phyloP scores from a whole-genome alignment of 2,888 invertebrate species.

The Lottia gigantea region DNA sequence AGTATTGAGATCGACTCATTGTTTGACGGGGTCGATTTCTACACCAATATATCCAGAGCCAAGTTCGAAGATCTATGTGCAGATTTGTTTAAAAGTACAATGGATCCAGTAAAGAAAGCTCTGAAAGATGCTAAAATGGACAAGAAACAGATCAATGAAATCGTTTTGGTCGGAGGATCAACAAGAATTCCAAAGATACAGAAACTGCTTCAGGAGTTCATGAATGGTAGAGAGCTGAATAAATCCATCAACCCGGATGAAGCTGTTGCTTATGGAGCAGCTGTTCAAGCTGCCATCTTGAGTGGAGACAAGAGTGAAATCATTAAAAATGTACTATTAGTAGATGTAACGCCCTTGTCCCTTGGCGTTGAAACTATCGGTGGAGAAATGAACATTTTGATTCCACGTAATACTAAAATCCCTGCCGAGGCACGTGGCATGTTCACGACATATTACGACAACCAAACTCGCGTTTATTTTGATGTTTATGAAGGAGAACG shows the following conservation, averaged over 20 bases:
- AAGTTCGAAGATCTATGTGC: conserved; percentile 95
- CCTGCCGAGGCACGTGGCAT: conserved; percentile 25
- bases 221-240: conserved; percentile 85
- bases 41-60: conserved; percentile 90
- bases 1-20: conserved; percentile 91
- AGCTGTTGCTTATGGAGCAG: too few species aligned
- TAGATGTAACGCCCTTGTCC: conserved; percentile 28
- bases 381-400: conserved; percentile 30
- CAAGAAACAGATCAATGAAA: conserved; percentile 75
- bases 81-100: conserved; percentile 91
- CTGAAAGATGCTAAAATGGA: conserved; percentile 95
- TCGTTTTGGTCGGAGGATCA: conserved; percentile 84
- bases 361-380: conserved; percentile 30
- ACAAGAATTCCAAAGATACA: conserved; percentile 97
- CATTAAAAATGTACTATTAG: too few species aligned
- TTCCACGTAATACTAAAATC: conserved; percentile 29
- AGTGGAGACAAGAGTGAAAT: too few species aligned
- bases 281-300: too few species aligned
- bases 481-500: conserved; percentile 18
- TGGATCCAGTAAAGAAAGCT: conserved; percentile 95
- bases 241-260: conserved; percentile 82
- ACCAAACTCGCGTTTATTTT: conserved; percentile 20
- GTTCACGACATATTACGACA: conserved; percentile 29
- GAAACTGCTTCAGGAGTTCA: conserved; percentile 80
- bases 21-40: conserved; percentile 93